Base-by-base conservation (phyloP, 2,888 invertebrate species). In the Sarcophaga caerulescens region DNA sequence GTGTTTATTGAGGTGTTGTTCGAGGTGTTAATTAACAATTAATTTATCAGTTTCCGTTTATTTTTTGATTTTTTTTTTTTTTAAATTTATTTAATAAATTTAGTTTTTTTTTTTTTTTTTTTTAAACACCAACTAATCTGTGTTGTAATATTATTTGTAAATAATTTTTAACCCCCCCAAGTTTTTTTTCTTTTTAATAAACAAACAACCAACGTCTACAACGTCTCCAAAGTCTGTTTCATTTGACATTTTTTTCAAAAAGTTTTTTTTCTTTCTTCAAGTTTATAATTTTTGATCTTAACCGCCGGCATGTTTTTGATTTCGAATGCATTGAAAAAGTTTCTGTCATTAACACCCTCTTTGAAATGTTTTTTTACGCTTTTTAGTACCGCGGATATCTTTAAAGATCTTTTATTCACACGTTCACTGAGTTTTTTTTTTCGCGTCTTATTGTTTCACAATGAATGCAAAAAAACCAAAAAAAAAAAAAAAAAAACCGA, bases 11-110 rank as follows among this genome's bases (percentile, higher is more conserved):
- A 65, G 65, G 76, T 77, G 59, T 68, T 77, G 35, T 6, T 25
- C 17, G 35, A 65, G 65, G 76, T 77, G 59, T 77, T 77, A 68
- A 66, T 73, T 45, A 70, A 73, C 74, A 73, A 73, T 66, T 73
- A 81, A 81, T 81, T 69, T 66, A 68, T 81, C 59, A 81, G 68
- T 62, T 35, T 35, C 35, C 35, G 12, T 17, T 52, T 52, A 52
- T 52, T 52, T 52, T 52, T 47, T n/a, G n/a, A n/a, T 45, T 45
- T 2, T 12, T 47, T 47, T 47, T 11, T 47, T 47, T 47, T 17
- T 52, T 17, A 4, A 52, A 52, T 52, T 52, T 52, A 12, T 52
- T 52, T 52, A 14, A 52, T 17, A 52, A 52, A 52, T 52, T 52
- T 52, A 14, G 52, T 52, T 14, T 52, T 52, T 52, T 1, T 12